Evolutionary conservation across 2,888 invertebrate genomes (phyloP).

Genomic region (Dastarcus helophoroides): DNA sequence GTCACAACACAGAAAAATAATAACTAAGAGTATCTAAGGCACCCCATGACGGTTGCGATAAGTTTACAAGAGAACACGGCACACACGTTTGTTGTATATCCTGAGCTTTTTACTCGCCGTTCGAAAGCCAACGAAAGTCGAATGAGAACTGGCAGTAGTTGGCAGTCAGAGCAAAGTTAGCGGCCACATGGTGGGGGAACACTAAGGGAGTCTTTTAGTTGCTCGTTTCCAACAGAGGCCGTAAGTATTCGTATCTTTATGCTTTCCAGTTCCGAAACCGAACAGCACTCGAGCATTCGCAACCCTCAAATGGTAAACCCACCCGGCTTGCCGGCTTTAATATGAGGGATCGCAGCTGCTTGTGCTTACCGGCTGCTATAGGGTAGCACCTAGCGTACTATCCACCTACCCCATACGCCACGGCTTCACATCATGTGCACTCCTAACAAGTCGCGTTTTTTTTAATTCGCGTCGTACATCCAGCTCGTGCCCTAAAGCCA

Average conservation of each 20-base stretch:
- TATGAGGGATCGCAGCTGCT: constrained; percentile 32
- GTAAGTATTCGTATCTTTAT: constrained; percentile 9
- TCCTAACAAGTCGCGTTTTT: constrained; percentile 11
- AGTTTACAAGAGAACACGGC: background rate
- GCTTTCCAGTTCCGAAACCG: constrained; percentile 5
- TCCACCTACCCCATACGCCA: constrained; percentile 11
- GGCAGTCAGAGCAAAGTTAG: too few relatives aligned
- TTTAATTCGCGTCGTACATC: too few relatives aligned
- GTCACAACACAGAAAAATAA: too few relatives aligned
- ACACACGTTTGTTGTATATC: background rate
- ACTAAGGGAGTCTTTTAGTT: too few relatives aligned
- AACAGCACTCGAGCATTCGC: constrained; percentile 24
- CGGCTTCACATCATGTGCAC: constrained; percentile 10
- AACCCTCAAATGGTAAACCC: constrained; percentile 34
- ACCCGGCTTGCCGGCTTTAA: constrained; percentile 32
- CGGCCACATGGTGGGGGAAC: too few relatives aligned
- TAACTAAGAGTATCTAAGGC: too few relatives aligned
- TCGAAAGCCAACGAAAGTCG: too few relatives aligned
- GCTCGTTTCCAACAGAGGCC: background rate
- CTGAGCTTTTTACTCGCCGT: too few relatives aligned
- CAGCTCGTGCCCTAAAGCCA: too few relatives aligned
- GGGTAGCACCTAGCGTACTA: constrained; percentile 18
- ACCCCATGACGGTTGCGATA: too few relatives aligned
- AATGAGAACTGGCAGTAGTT: too few relatives aligned
- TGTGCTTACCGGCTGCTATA: constrained; percentile 26